Evolutionary conservation across 2,888 invertebrate species (phyloP).

Genomic region (Mythimna vitellina): DNA sequence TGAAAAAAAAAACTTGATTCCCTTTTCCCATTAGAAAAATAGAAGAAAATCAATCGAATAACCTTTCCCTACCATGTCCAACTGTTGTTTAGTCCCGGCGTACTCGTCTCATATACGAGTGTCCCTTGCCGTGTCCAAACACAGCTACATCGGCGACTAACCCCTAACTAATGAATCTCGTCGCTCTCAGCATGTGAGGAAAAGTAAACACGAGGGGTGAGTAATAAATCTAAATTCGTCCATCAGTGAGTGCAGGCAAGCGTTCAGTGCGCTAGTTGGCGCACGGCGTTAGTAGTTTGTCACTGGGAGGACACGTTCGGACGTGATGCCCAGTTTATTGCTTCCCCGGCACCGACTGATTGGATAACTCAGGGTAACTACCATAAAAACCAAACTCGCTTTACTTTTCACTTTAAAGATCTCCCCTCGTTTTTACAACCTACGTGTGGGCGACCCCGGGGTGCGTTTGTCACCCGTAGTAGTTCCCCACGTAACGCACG

Average conservation of each 20-base stretch:
- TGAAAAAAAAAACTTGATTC: not conserved
- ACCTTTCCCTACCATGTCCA: not conserved
- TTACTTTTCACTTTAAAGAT: slow-evolving; percentile 63
- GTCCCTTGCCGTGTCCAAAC: slow-evolving; percentile 36
- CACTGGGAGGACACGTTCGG: slow-evolving; percentile 76
- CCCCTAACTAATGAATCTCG: slow-evolving; percentile 70
- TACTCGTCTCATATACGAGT: slow-evolving; percentile 11
- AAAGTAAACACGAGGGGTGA: slow-evolving; percentile 72
- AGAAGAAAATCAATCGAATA: slow-evolving; percentile 1
- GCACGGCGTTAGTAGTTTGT: slow-evolving; percentile 72
- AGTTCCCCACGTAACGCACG: slow-evolving; percentile 58
- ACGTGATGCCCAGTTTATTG: slow-evolving; percentile 85
- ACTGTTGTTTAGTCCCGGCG: slow-evolving; percentile 24
- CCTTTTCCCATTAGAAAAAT: not conserved
- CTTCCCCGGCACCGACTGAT: slow-evolving; percentile 78
- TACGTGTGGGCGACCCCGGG: slow-evolving; percentile 41
- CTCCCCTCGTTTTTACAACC: slow-evolving; percentile 48
- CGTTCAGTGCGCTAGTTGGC: slow-evolving; percentile 66
- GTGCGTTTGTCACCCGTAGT: slow-evolving; percentile 53
- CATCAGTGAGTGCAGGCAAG: slow-evolving; percentile 76
- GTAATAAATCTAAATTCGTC: slow-evolving; percentile 82
- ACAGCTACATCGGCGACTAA: slow-evolving; percentile 45
- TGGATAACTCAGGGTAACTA: slow-evolving; percentile 76
- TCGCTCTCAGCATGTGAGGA: slow-evolving; percentile 66
- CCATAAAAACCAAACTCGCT: slow-evolving; percentile 70